Conservation (phyloP, 53 echinoderm and acorn worm species). For the Stichopus horrens region DNA sequence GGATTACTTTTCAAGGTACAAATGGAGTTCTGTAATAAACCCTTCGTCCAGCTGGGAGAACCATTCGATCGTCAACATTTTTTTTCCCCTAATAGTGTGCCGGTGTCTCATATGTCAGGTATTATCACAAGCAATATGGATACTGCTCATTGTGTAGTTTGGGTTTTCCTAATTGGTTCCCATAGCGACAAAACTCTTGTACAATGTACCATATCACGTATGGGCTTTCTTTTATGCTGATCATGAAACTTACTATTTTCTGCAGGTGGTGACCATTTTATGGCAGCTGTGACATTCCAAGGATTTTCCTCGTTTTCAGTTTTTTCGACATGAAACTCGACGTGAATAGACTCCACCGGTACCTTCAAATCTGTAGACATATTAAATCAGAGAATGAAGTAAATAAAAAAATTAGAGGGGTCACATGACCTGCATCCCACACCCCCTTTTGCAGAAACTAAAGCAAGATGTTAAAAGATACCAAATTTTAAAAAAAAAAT, state of each 20-base stretch:
- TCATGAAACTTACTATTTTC: neutral
- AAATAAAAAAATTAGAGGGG: too few species aligned
- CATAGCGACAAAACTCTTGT: neutral
- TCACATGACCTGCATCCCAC: too few species aligned
- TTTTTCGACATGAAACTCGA: neutral
- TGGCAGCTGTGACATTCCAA: neutral
- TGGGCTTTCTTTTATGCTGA: too few species aligned
- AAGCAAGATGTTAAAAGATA: too few species aligned
- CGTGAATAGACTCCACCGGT: neutral
- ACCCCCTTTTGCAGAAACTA: too few species aligned
- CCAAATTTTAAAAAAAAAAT: too few species aligned
- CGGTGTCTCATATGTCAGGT: too few species aligned
- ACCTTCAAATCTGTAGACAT: neutral
- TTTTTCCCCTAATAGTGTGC: neutral
- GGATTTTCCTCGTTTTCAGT: neutral
- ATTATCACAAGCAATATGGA: neutral
- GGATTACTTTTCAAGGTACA: too few species aligned
- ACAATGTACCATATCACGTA: too few species aligned
- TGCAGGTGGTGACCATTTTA: slow-evolving; percentile 4
- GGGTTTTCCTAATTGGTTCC: neutral
- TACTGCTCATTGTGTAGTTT: neutral
- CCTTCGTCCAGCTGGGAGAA: too few species aligned
- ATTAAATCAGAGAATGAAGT: too few species aligned
- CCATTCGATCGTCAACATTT: neutral
- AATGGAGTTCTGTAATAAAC: too few species aligned